Conservation (phyloP, 2,888 invertebrate genomes). For the Philonicus albiceps region DNA sequence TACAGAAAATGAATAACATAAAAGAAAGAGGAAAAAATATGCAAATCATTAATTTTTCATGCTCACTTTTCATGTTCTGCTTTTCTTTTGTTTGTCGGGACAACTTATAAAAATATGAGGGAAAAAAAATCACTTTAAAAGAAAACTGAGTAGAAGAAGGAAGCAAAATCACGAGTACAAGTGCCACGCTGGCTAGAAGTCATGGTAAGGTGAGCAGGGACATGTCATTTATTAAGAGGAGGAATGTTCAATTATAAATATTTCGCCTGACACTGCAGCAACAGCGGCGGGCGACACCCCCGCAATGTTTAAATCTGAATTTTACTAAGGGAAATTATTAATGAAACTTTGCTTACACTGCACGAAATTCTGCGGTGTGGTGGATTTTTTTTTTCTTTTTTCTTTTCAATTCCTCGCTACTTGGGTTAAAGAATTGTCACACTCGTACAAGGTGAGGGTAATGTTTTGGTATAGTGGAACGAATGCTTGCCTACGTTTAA, state of each 20-base stretch:
- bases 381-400: conserved; percentile 1
- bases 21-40: conserved; percentile 26
- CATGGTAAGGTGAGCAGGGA: conserved; percentile 25
- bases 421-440: background rate
- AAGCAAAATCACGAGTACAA: background rate
- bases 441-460: background rate
- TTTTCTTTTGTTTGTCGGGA: conserved; percentile 23
- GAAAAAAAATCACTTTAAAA: background rate
- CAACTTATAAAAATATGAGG: conserved; percentile 11
- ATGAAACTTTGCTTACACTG: conserved; percentile 20
- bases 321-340: conserved; percentile 16
- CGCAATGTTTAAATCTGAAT: background rate
- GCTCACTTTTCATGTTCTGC: conserved; percentile 25
- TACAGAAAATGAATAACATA: background rate
- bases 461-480: background rate
- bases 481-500: background rate
- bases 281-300: background rate
- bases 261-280: conserved; percentile 24
- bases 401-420: background rate
- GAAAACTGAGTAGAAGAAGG: background rate
- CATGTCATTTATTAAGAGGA: conserved; percentile 21
- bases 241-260: conserved; percentile 25
- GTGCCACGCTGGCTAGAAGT: background rate
- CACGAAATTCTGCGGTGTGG: background rate
- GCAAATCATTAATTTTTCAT: conserved; percentile 39